A percentile compares a stretch with the other conserved stretches of the same genome.
Evolutionary conservation across 1,140 invertebrate genomes (phyloP).

Genomic region (Oncopeltus fasciatus): DNA sequence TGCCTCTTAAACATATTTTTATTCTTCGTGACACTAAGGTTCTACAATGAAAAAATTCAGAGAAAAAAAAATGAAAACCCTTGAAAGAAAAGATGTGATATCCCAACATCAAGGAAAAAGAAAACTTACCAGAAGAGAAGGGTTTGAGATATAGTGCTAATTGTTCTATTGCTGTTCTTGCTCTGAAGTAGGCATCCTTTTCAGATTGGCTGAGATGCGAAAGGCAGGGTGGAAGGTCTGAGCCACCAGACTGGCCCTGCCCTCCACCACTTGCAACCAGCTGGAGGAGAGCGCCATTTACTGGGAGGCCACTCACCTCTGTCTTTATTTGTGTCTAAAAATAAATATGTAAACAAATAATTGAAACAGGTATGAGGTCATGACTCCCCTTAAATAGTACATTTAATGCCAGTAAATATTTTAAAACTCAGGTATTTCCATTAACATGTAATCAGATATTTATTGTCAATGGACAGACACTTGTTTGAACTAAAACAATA

Average conservation of each 20-base stretch:
- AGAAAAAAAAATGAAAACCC: no score
- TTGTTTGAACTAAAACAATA: no score
- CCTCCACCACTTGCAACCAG: slow-evolving; percentile 51
- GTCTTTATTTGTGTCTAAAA: slow-evolving; percentile 62
- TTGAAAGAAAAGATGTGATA: no score
- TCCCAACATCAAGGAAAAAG: no score
- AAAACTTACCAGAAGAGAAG: slow-evolving; percentile 33
- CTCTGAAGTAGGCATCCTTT: slow-evolving; percentile 53
- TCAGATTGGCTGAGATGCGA: slow-evolving; percentile 49
- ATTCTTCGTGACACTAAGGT: no score
- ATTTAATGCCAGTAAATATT: no score
- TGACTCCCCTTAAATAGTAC: no score
- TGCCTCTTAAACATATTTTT: no score
- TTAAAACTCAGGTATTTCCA: background rate
- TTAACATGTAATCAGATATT: background rate
- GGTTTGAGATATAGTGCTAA: slow-evolving; percentile 73
- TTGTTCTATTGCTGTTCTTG: slow-evolving; percentile 72
- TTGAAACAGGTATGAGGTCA: no score
- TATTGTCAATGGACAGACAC: no score
- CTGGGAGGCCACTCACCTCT: slow-evolving; percentile 68
- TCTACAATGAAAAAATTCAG: no score
- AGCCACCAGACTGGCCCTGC: slow-evolving; percentile 24
- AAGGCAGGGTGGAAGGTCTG: slow-evolving; percentile 22
- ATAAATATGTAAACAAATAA: no score
- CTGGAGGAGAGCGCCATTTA: slow-evolving; percentile 81